Percentiles rank a stretch among this genome's conserved stretches.
phyloP scores from a whole-genome alignment of 2,113 vertebrate genomes.

The Pseudonaja textilis region DNA sequence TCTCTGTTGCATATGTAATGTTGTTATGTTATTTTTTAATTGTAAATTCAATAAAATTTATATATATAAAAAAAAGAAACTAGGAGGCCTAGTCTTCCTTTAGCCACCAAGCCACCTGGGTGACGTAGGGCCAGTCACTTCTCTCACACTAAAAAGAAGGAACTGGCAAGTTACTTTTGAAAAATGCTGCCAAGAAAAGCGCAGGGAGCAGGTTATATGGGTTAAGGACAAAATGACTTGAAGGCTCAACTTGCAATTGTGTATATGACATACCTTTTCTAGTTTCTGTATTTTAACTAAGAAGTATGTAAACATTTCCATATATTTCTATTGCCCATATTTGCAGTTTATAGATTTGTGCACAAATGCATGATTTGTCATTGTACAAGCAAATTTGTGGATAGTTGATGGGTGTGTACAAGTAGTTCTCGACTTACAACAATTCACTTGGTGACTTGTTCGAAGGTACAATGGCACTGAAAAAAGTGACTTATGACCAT shows the following conservation, averaged over 20 bases:
- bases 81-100: neutral
- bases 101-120: neutral
- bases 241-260: neutral
- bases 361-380: neutral
- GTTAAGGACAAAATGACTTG: neutral
- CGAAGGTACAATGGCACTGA: neutral
- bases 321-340: neutral
- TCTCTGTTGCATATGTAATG: too few relatives aligned
- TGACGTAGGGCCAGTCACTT: neutral
- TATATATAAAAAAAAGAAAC: too few relatives aligned
- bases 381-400: neutral
- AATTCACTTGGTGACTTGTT: neutral
- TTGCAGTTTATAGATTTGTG: neutral
- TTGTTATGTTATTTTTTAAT: too few relatives aligned
- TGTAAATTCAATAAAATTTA: too few relatives aligned
- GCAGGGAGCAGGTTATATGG: neutral
- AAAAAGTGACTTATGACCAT: neutral
- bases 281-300: neutral
- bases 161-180: neutral
- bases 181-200: neutral
- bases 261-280: neutral
- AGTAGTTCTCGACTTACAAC: neutral
- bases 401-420: neutral
- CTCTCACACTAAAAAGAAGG: neutral
- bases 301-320: neutral